Evolutionary conservation across 2,113 vertebrate genomes (phyloP).

Genomic region (Scytalopus superciliaris): DNA sequence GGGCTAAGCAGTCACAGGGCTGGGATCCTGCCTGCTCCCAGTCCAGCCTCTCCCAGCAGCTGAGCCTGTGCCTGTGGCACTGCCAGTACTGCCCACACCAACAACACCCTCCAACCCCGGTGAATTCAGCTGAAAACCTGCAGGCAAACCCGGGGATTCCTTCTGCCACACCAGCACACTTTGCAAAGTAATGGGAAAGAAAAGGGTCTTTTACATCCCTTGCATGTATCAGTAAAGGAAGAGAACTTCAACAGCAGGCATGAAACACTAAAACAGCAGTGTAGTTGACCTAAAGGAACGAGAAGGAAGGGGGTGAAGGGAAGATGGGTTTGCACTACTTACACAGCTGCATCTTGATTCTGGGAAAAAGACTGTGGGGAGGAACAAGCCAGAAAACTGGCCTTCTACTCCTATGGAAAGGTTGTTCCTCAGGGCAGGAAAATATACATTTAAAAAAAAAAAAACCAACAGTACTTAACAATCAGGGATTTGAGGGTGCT

Average conservation of each 20-base stretch:
- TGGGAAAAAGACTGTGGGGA: neutral
- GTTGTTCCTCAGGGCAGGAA: neutral
- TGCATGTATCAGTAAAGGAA: neutral
- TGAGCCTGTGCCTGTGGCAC: neutral
- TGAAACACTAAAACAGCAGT: neutral
- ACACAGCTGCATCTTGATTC: neutral
- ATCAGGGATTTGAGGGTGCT: neutral
- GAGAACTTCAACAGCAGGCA: neutral
- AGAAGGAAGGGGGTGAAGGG: neutral
- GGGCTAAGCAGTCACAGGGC: neutral
- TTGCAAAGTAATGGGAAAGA: neutral
- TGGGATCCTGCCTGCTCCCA: neutral
- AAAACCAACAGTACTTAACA: neutral
- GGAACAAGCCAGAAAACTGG: neutral
- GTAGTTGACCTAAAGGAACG: neutral
- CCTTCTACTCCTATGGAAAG: neutral
- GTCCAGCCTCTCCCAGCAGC: neutral
- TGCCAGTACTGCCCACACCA: neutral
- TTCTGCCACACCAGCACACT: neutral
- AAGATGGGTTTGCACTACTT: neutral
- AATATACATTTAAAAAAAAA: neutral
- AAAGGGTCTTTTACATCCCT: neutral
- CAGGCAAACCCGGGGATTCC: neutral
- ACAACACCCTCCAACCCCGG: neutral
- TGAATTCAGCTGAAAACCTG: neutral